Conservation (phyloP, 23 tunicate species). For the Oikopleura vanhoeffeni region DNA sequence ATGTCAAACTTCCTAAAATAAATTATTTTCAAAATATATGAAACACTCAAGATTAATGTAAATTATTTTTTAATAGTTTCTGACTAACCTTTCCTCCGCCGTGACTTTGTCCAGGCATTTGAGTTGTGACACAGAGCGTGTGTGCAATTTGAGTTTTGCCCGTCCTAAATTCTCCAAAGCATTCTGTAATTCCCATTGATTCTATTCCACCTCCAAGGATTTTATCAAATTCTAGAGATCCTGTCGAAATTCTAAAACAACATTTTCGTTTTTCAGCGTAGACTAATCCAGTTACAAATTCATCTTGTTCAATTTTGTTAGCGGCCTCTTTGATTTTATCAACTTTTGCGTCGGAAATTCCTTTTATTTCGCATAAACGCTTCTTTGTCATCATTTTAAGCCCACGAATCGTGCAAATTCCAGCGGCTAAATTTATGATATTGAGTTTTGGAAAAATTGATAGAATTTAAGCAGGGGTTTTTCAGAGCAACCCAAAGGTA, state of each 20-base stretch:
- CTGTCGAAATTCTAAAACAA: slow-evolving; percentile 63
- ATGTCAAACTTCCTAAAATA: too few species aligned
- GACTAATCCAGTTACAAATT: neutral
- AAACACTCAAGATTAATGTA: too few species aligned
- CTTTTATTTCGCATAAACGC: slow-evolving; percentile 53
- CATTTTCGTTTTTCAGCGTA: neutral
- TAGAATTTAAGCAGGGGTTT: too few species aligned
- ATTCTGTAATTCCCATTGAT: slow-evolving; percentile 93
- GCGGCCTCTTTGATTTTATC: slow-evolving; percentile 50
- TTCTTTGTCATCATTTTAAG: slow-evolving; percentile 84
- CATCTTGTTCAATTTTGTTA: neutral
- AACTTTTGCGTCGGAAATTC: slow-evolving; percentile 90
- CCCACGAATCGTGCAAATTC: slow-evolving; percentile 83
- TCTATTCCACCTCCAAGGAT: slow-evolving; percentile 91
- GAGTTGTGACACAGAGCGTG: slow-evolving; percentile 68
- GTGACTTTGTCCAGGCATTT: slow-evolving; percentile 88
- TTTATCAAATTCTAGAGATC: slow-evolving; percentile 63
- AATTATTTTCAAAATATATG: too few species aligned
- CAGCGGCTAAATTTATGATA: slow-evolving; percentile 31
- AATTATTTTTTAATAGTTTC: too few species aligned
- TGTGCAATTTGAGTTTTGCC: slow-evolving; percentile 92
- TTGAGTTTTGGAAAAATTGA: too few species aligned
- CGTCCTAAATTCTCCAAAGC: slow-evolving; percentile 92
- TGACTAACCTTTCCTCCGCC: slow-evolving; percentile 26
- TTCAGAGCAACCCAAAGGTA: too few species aligned